Evolutionary conservation across 2,113 vertebrate species (phyloP).

Genomic region (Platysternon megacephalum): DNA sequence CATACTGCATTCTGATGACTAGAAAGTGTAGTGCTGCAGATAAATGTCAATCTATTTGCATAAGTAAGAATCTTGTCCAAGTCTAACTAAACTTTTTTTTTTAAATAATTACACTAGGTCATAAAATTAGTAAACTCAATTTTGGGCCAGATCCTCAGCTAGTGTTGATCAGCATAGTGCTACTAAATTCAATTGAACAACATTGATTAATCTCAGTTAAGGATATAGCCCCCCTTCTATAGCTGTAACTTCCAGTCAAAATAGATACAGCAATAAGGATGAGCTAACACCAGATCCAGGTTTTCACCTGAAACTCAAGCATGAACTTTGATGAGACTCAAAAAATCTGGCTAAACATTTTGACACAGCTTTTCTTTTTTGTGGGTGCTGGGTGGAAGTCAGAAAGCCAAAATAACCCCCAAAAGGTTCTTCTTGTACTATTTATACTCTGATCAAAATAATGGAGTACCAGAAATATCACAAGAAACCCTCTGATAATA

Average conservation of each 20-base stretch:
- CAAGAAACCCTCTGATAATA: neutral
- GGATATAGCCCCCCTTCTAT: neutral
- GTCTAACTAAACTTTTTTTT: neutral
- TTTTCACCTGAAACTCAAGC: neutral
- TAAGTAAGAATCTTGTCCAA: neutral
- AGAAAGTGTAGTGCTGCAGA: neutral
- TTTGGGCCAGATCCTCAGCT: neutral
- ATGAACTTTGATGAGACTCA: neutral
- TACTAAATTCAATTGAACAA: neutral
- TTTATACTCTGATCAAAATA: neutral
- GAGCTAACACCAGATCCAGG: neutral
- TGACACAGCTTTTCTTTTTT: accelerated
- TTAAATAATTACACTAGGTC: neutral
- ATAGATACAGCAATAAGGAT: neutral
- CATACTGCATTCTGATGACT: neutral
- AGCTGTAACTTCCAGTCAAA: neutral
- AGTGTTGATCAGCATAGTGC: neutral
- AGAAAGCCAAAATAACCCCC: neutral
- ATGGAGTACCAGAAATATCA: neutral
- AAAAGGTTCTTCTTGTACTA: neutral
- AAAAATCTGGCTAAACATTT: neutral
- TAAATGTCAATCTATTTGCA: neutral
- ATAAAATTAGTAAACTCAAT: neutral
- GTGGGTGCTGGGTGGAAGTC: neutral
- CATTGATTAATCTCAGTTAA: neutral